These are phyloP conservation scores for Dascillus cervinus DNA, from an alignment of 2,888 invertebrate species.

Conservation along the genomic window DNA sequence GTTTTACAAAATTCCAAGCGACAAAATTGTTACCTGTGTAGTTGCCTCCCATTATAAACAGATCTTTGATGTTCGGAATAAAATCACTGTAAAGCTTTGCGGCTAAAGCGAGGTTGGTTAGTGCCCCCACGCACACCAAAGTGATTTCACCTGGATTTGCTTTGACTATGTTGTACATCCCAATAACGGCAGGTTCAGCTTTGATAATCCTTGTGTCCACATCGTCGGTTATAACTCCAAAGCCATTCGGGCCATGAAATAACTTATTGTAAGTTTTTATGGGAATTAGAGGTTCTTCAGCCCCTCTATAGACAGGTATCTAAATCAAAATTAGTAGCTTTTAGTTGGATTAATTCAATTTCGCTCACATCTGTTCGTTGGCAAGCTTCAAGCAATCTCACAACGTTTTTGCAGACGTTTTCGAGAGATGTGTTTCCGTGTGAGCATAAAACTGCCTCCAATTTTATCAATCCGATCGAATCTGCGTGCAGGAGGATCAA, in stretches of 20 bases:
- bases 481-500: conserved; percentile 49
- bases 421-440: conserved; percentile 64
- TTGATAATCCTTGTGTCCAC: conserved; percentile 24
- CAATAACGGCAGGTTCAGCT: conserved; percentile 45
- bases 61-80: conserved; percentile 52
- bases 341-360: neutral
- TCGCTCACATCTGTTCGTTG: conserved; percentile 52
- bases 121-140: conserved; percentile 60
- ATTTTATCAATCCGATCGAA: conserved; percentile 37
- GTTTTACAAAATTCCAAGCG: neutral
- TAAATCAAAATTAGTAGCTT: conserved; percentile 28
- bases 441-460: conserved; percentile 65
- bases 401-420: conserved; percentile 60
- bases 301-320: conserved; percentile 66
- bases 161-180: conserved; percentile 52
- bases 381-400: conserved; percentile 55
- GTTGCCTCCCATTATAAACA: conserved; percentile 76
- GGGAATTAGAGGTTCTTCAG: conserved; percentile 42
- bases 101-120: conserved; percentile 74
- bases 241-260: conserved; percentile 64
- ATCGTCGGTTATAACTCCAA: conserved; percentile 51
- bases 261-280: conserved; percentile 33
- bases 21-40: conserved; percentile 51
- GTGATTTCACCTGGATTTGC: conserved; percentile 50
- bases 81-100: conserved; percentile 61